These are phyloP conservation scores for Cosmopolites sordidus DNA, from an alignment of 2,888 invertebrate genomes.

Conservation along the genomic window DNA sequence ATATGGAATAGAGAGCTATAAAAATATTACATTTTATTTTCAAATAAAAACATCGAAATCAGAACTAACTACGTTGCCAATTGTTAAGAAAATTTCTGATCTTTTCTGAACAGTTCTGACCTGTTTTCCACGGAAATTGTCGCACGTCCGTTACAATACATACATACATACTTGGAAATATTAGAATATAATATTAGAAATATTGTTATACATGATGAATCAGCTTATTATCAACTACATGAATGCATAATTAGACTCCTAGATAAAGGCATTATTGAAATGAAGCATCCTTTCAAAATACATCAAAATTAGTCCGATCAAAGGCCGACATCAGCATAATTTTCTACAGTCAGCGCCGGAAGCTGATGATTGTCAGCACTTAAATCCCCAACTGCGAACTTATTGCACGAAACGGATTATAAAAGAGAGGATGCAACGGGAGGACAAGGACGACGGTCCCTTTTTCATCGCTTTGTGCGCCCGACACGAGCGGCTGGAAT, in stretches of 20 bases:
- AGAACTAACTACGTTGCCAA: too few relatives aligned
- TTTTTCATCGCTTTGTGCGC: neutral
- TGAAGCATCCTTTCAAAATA: constrained; percentile 21
- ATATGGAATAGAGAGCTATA: too few relatives aligned
- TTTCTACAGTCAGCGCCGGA: constrained; percentile 24
- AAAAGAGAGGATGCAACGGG: constrained; percentile 10
- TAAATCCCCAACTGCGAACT: constrained; percentile 25
- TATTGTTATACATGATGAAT: too few relatives aligned
- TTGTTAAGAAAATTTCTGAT: too few relatives aligned
- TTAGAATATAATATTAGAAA: too few relatives aligned
- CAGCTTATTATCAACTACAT: too few relatives aligned
- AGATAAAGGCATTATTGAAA: constrained; percentile 19
- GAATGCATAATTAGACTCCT: neutral
- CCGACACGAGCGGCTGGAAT: constrained; percentile 18
- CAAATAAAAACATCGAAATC: too few relatives aligned
- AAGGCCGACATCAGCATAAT: constrained; percentile 26
- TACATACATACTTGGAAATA: too few relatives aligned
- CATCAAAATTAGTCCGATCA: constrained; percentile 27
- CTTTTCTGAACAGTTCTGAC: too few relatives aligned
- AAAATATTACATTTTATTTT: too few relatives aligned
- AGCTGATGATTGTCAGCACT: constrained; percentile 27
- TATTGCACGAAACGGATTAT: constrained; percentile 24
- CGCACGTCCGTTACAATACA: too few relatives aligned
- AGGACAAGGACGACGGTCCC: neutral
- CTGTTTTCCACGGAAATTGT: too few relatives aligned